Evolutionary conservation across 1,140 invertebrate genomes (phyloP), one percentile per base, ranked within the genome.

Genomic region (Aphaenogaster floridana): DNA sequence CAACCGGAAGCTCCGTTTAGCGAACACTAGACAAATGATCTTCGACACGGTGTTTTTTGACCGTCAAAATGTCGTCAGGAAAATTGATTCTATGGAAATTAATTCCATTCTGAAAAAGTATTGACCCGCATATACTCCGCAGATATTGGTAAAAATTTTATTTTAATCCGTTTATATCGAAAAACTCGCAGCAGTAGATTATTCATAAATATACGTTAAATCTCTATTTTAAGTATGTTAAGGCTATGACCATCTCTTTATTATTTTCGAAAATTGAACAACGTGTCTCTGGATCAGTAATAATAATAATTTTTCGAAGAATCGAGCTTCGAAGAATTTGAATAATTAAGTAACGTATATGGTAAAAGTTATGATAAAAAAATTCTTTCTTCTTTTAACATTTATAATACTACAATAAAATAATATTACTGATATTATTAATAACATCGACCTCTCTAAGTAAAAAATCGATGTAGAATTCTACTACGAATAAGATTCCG

Each of bases 1-100:
- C 80, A 74, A 84, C 69, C 28, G 80, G 57, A 63, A 76, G 69
- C 54, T 39, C 42, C n/a, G 59, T 84, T 84, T 74, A 72, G 28
- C 39, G 34, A 7, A 48, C 80, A 39, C 42, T 45, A 13, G 69
- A 74, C 69, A 36, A 76, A 64, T 76, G 54, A 84, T 84, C 54
- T 84, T 21, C 42, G 80, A 61, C n/a, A 39, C 11, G 6, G 21
- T 28, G 52, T 84, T 84, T 39, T 50, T 17, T 39, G 69, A 11
- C 1, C 11, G n/a, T 45, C 66, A 8, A 11, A 72, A 74, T 39
- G 5, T 50, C 13, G 21, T 9, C 6, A 7, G 11, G 0, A 71
- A 81, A n/a, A 45, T 72, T 71, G 42, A 34, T 69, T 81, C 4
- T n/a, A 8, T 28, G 66, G 13, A 42, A 28, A 48, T 80, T 34